phyloP scores from a whole-genome alignment of 2,113 vertebrate genomes.

The Butorides virescens region DNA sequence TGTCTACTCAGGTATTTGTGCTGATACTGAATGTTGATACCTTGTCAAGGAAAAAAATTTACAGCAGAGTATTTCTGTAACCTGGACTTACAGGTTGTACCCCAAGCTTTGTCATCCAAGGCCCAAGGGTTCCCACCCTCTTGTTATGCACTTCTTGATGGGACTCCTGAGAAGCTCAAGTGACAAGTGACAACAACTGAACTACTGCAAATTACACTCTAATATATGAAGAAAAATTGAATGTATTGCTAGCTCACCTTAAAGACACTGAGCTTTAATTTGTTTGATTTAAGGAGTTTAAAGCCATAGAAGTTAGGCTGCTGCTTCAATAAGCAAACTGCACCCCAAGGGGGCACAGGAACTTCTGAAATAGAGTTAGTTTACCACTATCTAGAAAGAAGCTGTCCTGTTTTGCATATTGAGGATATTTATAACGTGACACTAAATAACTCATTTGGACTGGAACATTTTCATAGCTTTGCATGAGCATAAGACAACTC shows the following conservation, averaged over 20 bases:
- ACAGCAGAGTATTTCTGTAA: neutral
- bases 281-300: neutral
- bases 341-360: neutral
- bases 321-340: neutral
- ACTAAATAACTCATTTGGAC: neutral
- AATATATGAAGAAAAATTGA: neutral
- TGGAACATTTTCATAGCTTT: neutral
- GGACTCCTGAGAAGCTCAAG: neutral
- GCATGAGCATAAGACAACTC: neutral
- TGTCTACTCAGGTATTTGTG: neutral
- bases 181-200: neutral
- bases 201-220: neutral
- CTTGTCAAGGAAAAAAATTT: neutral
- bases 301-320: neutral
- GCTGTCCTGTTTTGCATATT: neutral
- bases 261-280: neutral
- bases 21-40: neutral
- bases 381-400: neutral
- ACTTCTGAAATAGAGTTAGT: neutral
- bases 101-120: neutral
- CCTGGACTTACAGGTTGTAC: neutral
- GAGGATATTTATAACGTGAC: neutral
- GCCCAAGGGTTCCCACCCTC: neutral
- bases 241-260: neutral
- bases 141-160: neutral